phyloP scores from a whole-genome alignment of 2,888 invertebrate genomes.

The Sympetrum striolatum region DNA sequence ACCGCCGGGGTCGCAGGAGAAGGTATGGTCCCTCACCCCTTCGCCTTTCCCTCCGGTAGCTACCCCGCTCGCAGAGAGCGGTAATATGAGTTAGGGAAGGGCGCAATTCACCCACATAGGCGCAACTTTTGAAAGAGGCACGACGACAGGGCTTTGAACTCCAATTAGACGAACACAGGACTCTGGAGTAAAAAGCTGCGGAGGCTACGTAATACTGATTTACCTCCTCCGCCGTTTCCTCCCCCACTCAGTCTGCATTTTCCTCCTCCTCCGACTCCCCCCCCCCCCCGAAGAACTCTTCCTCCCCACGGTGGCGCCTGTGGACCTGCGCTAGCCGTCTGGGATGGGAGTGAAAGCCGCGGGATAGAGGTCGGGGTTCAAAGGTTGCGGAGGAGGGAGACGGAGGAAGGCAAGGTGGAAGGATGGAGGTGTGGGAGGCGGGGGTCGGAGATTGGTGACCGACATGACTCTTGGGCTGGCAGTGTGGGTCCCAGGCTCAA shows the following conservation, averaged over 20 bases:
- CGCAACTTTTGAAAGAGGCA: neutral
- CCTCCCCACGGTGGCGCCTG: slow-evolving; percentile 12
- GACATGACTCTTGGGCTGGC: slow-evolving; percentile 3
- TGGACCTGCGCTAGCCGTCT: slow-evolving; percentile 18
- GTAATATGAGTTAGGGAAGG: neutral
- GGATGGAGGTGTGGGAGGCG: neutral
- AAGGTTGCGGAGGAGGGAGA: neutral
- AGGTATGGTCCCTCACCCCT: neutral
- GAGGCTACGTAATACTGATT: neutral
- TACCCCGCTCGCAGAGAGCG: neutral
- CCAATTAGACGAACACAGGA: neutral
- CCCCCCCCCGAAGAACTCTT: neutral
- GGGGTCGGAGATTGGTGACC: neutral
- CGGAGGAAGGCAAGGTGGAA: neutral
- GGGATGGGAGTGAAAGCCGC: slow-evolving; percentile 33
- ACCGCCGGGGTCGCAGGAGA: neutral
- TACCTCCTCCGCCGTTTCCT: neutral
- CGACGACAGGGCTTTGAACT: neutral
- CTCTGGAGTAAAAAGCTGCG: neutral
- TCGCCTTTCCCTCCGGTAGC: neutral
- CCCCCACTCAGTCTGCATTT: neutral
- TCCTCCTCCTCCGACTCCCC: neutral
- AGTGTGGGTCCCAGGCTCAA: neutral
- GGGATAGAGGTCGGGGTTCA: slow-evolving; percentile 21
- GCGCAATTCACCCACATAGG: neutral